Base-by-base conservation (phyloP, 2,113 vertebrate genomes). In the Nerophis ophidion region DNA sequence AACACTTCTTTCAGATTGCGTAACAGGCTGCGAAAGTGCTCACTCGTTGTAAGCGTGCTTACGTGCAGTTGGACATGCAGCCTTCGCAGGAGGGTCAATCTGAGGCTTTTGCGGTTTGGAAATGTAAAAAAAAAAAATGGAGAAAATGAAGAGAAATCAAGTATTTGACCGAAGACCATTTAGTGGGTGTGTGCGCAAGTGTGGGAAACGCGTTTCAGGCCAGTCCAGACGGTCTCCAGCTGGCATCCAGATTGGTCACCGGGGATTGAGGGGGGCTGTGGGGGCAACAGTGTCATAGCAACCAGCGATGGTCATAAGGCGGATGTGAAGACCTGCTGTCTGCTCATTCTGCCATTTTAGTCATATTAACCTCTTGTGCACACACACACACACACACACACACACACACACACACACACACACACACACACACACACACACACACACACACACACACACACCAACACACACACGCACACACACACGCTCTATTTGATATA, bases 291-390 rank as follows among this genome's bases (percentile, higher is more conserved):
- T 81, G 83, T 83, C 82, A 84, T 87, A 73, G 82, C 79, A 87
- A 87, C 82, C 63, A 68, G 75, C 70, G 67, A 35, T 12, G 15
- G 61, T 81, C 77, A 75, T 84, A 79, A 48, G 74, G 83, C 0
- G 65, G 78, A 81, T 82, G 84, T 80, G 83, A 85, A 71, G 74
- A 75, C 84, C 83, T 84, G 82, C 84, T 82, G 86, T 84, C 63
- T 75, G 68, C 65, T 75, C 79, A 14, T 62, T 78, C 81, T 86
- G 86, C 71, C 69, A 44, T 81, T 75, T 80, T 56, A 75, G 66
- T 84, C 81, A 81, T 5, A 50, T 44, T 10, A 19, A 47, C 46
- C 64, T 42, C 62, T 35, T 59, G 56, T 45, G 42, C 10, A 7
- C 60, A 40, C 44, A 10, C 53, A 14, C 14, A n/a, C n/a, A n/a